Evolutionary conservation across 2,113 vertebrate species (phyloP), one percentile per base, ranked within the genome.

Genomic region (Chlorodrepanis virens): DNA sequence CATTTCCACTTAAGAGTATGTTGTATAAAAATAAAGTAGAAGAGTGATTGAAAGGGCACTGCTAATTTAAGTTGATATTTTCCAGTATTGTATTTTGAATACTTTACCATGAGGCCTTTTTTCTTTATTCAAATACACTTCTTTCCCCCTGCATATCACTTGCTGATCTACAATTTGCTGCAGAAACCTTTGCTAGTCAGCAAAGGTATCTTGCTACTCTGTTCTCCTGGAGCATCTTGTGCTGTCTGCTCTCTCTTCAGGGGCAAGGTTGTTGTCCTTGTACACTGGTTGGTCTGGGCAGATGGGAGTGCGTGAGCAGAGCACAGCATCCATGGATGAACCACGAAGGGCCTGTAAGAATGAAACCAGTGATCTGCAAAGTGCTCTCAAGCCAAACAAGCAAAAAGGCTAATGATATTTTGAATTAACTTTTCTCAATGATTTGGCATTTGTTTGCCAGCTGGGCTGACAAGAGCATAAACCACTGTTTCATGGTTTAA

Each of bases 271-370:
- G 23, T 39, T 77, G 8, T 42, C n/a, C 31, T 47, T 71, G 72
- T 21, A 15, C 0, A 0, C 47, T n/a, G 1, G 37, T 45, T 5
- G 47, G 23, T 44, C 29, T 69, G 76, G 47, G 44, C 1, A 14
- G 1, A 1, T 8, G 3, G 33, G 22, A 69, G 64, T 7, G 54
- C 23, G 2, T 1, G 18, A 74, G 69, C 35, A 39, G 47, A 1
- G 0, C 17, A 2, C 25, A 6, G 33, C 7, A 2, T 45, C 6
- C 2, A 3, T 5, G 8, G 29, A 31, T 3, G 2, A 72, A 42
- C 52, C 44, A 37, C 12, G 1, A 22, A 69, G 37, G 12, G 18
- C 29, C 71, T 29, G 22, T 56, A 35, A 74, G 45, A 90, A n/a
- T 17, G 74, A 93, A 91, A 82, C 60, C 24, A 40, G 53, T 56